These are phyloP conservation scores for Pseudolaguvia tuberculata DNA, from an alignment of 2,113 vertebrate species.

Conservation along the genomic window DNA sequence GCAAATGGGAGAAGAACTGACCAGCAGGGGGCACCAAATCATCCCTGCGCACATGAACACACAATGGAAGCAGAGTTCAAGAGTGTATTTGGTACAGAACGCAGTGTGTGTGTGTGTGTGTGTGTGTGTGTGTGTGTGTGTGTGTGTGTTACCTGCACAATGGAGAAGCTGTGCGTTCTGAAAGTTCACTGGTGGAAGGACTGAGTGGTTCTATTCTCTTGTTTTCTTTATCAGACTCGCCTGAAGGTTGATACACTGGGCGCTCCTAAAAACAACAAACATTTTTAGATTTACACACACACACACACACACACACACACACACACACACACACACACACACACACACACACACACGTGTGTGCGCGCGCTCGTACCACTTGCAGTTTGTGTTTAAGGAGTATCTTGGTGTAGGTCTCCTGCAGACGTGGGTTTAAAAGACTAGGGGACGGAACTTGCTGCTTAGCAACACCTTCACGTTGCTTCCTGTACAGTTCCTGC, in stretches of 20 bases:
- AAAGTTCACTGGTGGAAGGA: conserved; percentile 88
- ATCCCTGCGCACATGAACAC: conserved; percentile 29
- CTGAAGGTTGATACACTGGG: conserved; percentile 89
- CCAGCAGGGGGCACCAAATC: conserved; percentile 58
- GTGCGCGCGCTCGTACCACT: conserved; percentile 32
- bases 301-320: no score
- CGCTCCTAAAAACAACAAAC: conserved; percentile 57
- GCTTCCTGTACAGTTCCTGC: conserved; percentile 90
- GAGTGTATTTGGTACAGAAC: background rate
- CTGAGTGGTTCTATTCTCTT: conserved; percentile 81
- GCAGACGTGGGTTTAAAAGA: conserved; percentile 63
- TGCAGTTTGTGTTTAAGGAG: conserved; percentile 69
- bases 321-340: no score
- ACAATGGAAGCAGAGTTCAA: background rate
- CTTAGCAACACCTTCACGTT: conserved; percentile 73
- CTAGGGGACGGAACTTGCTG: conserved; percentile 60
- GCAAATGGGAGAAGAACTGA: conserved; percentile 73
- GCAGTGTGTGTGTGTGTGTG: background rate
- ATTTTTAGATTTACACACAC: no score
- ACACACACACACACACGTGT: no score
- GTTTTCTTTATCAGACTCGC: conserved; percentile 98
- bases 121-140: no score
- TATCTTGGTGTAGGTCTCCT: conserved; percentile 83
- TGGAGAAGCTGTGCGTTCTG: conserved; percentile 69
- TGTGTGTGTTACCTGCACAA: conserved; percentile 84